These are phyloP conservation scores for Bombus soroeensis DNA, from an alignment of 1,140 invertebrate species.

Conservation along the genomic window DNA sequence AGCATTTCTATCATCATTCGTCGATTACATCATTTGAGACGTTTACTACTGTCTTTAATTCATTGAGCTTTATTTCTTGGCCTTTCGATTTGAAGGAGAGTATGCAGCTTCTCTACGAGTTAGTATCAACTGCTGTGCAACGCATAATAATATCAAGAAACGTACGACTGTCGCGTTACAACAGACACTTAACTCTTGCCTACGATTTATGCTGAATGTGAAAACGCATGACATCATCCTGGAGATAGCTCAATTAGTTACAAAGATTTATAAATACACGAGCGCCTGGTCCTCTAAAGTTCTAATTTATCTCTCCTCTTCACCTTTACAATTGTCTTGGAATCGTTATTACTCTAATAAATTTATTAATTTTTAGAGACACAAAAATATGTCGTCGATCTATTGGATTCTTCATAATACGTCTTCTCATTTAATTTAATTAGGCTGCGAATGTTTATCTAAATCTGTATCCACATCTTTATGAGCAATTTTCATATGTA, in stretches of 20 bases:
- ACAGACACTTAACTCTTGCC: constrained; percentile 35
- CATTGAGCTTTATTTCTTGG: constrained; percentile 12
- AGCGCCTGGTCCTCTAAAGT: neutral
- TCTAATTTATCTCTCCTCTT: neutral
- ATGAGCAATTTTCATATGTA: no score
- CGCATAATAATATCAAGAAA: constrained; percentile 46
- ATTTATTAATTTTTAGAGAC: no score
- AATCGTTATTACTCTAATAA: neutral
- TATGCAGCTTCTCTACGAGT: constrained; percentile 23
- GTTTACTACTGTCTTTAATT: constrained; percentile 3
- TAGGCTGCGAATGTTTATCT: no score
- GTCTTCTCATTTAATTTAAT: no score
- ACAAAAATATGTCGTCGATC: no score
- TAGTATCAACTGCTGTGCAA: constrained; percentile 7
- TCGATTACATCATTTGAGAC: neutral
- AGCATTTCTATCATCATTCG: no score
- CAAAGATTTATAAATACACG: constrained; percentile 40
- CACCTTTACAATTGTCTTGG: no score
- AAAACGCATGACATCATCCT: constrained; percentile 44
- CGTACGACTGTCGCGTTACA: constrained; percentile 15
- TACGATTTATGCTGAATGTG: constrained; percentile 47
- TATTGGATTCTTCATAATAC: no score
- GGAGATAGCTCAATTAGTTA: constrained; percentile 43
- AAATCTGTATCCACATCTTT: no score
- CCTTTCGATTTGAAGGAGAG: constrained; percentile 22